Conservation (phyloP, 2,797 vertebrate species). For the Sylvia borin region DNA sequence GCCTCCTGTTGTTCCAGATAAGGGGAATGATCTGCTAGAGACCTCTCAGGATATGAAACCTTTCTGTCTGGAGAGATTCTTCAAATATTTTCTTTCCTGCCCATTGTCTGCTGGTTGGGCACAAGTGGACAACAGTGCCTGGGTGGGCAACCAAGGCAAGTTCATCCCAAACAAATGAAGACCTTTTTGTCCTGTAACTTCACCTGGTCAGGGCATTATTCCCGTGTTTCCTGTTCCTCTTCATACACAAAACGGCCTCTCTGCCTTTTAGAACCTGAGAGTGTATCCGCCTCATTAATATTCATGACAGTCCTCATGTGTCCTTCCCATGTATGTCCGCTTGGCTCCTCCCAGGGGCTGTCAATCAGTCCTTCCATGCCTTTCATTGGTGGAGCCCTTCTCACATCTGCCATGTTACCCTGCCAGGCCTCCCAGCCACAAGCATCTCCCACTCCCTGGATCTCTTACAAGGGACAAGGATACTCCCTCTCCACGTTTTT, state of each 20-base stretch:
- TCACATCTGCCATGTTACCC: no score
- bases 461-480: no score
- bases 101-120: background rate
- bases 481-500: no score
- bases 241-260: background rate
- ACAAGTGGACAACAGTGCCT: background rate
- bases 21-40: background rate
- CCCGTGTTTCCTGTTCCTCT: background rate
- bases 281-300: no score
- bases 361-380: no score
- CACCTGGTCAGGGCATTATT: background rate
- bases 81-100: background rate
- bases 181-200: background rate
- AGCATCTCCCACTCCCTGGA: no score
- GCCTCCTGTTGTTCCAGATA: background rate
- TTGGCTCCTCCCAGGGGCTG: no score
- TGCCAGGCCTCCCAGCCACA: no score
- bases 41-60: background rate
- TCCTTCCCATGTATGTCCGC: no score
- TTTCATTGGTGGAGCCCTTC: no score
- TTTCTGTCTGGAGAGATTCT: background rate
- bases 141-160: background rate
- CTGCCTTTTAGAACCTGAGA: no score
- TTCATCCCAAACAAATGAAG: background rate
- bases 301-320: no score